phyloP scores from a whole-genome alignment of 1,140 invertebrate species.

The Zaprionus capensis region DNA sequence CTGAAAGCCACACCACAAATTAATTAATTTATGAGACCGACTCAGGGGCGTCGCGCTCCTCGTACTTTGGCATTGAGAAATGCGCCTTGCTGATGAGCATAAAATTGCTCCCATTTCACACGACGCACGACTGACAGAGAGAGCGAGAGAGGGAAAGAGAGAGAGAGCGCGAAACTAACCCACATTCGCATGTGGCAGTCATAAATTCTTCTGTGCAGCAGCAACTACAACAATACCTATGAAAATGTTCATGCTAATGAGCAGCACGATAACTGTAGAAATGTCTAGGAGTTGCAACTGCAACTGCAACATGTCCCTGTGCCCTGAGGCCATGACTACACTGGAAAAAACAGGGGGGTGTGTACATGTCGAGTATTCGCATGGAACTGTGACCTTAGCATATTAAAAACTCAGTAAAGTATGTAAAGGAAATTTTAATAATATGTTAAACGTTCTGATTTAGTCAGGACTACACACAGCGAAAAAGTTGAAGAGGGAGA shows the following conservation, averaged over 20 bases:
- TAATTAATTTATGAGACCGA: conserved; percentile 77
- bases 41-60: conserved; percentile 20
- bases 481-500: too few relatives aligned
- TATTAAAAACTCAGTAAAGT: too few relatives aligned
- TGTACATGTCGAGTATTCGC: too few relatives aligned
- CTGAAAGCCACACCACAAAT: conserved; percentile 82
- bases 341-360: not conserved
- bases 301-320: conserved; percentile 40
- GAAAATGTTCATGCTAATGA: conserved; percentile 80
- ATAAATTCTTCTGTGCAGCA: conserved; percentile 62
- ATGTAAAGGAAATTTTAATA: too few relatives aligned
- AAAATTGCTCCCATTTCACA: conserved; percentile 67
- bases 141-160: not conserved
- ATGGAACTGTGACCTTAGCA: too few relatives aligned
- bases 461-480: too few relatives aligned
- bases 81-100: conserved; percentile 75
- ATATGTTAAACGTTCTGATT: too few relatives aligned
- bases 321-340: conserved; percentile 20
- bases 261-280: conserved; percentile 79
- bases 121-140: not conserved
- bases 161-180: conserved; percentile 52
- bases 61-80: conserved; percentile 60
- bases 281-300: conserved; percentile 43
- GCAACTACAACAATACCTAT: conserved; percentile 29
- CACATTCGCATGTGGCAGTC: conserved; percentile 75